These are phyloP conservation scores for Spermophilus dauricus DNA, from an alignment of 2,113 vertebrate species.

Conservation along the genomic window DNA sequence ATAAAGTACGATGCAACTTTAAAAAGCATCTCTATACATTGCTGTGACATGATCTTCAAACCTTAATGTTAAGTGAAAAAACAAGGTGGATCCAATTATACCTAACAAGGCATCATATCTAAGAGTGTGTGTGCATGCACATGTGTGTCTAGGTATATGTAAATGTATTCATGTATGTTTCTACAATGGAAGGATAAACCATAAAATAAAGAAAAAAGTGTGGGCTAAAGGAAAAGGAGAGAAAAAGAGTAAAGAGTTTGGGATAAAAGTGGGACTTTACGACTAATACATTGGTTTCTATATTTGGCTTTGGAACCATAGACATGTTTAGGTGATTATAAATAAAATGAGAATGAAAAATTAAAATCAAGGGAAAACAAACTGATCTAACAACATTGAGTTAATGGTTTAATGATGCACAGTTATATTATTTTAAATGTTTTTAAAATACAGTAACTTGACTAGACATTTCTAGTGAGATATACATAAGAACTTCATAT, in stretches of 20 bases:
- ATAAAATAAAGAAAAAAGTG: not conserved
- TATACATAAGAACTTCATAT: not conserved
- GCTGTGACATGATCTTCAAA: not conserved
- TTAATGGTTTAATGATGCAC: not conserved
- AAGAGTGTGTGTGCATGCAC: not conserved
- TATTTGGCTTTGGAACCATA: not conserved
- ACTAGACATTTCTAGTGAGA: not conserved
- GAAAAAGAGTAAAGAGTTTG: not conserved
- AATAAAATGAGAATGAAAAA: not conserved
- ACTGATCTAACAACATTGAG: not conserved
- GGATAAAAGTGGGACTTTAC: not conserved
- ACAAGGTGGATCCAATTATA: not conserved
- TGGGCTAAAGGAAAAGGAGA: not conserved
- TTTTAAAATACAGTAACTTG: not conserved
- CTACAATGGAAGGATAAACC: not conserved
- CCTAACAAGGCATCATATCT: not conserved
- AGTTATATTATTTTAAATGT: not conserved
- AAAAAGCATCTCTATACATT: not conserved
- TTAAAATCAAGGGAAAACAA: slow-evolving; percentile 17
- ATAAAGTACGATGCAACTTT: not conserved
- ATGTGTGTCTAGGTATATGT: too few relatives aligned
- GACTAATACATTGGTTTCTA: not conserved
- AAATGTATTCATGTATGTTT: not conserved
- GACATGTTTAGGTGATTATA: slow-evolving; percentile 1
- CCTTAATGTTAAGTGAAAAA: not conserved